Base-by-base conservation (phyloP, 2,113 vertebrate genomes). In the Mesitornis unicolor region DNA sequence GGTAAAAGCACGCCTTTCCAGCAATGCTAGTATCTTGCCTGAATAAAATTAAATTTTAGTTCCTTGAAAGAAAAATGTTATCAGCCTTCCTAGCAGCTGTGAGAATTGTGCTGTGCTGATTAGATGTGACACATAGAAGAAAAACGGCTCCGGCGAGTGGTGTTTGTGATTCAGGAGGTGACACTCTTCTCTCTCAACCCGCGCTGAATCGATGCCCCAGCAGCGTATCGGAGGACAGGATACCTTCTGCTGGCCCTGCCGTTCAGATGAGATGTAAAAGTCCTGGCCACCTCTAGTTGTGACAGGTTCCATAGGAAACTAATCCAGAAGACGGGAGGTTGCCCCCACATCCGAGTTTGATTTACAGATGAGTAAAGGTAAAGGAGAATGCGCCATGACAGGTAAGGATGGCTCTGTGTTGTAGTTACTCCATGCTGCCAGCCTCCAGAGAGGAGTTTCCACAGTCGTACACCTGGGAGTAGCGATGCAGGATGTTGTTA, bases 41-140 rank as follows among this genome's bases (percentile, higher is more conserved):
- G 89, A 95, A 92, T 92, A 93, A 95, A 97, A 96, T 95, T 83
- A 95, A 91, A 92, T 95, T 96, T 94, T 92, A 90, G 80, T 97
- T 96, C 86, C 95, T 92, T 97, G 92, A 97, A 96, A 97, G 90
- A 97, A 97, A n/a, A 96, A 94, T 89, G 83, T 84, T 95, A 96
- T 91, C 95, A 89, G 91, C 80, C 85, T 82, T 95, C 70, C 77
- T 91, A 93, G 87, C 93, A 95, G 91, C 95, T 96, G 74, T 85
- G 86, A 89, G 87, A 94, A 94, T 96, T 93, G 92, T 76, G 74
- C 92, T 94, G 56, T 92, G 71, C 92, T 95, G 94, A 93, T 96
- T 76, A 96, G 75, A 97, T 91, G 91, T 96, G 96, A 96, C 93
- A 92, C 91, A 89, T 3, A 64, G 89, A 89, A 96, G 87, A 88